Conservation (phyloP, 1,140 invertebrate genomes). For the Lasaia peninsularis region DNA sequence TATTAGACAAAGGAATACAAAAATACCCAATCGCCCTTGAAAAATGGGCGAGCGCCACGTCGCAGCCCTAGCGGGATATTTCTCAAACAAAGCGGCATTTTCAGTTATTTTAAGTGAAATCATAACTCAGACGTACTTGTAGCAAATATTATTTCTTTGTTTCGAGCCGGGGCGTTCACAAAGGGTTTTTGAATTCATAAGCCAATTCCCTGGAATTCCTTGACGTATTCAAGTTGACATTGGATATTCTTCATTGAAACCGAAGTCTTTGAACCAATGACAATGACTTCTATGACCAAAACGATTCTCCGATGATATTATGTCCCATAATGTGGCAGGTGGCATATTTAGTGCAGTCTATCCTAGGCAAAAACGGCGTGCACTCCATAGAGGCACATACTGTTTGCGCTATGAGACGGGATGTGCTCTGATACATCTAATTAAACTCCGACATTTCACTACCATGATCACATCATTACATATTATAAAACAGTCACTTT, state of each 20-base stretch:
- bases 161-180: conserved; percentile 37
- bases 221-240: conserved; percentile 15
- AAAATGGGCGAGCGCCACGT: conserved; percentile 27
- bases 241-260: neutral
- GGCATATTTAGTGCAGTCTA: no score
- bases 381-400: no score
- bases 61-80: conserved; percentile 37
- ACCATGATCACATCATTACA: no score
- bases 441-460: no score
- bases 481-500: no score
- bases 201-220: conserved; percentile 17
- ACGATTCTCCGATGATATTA: no score
- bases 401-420: no score
- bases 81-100: conserved; percentile 34
- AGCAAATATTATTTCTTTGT: conserved; percentile 60
- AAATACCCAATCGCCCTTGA: conserved; percentile 27
- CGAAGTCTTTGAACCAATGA: neutral
- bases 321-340: no score
- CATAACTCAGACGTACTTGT: conserved; percentile 38
- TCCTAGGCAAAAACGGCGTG: no score
- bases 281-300: no score
- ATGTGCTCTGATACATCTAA: no score
- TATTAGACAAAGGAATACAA: conserved; percentile 32
- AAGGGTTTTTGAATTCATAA: conserved; percentile 25
- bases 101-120: conserved; percentile 43